Evolutionary conservation across 2,113 vertebrate species (phyloP), one percentile per base, ranked within the genome.

Genomic region (Geococcyx californianus): DNA sequence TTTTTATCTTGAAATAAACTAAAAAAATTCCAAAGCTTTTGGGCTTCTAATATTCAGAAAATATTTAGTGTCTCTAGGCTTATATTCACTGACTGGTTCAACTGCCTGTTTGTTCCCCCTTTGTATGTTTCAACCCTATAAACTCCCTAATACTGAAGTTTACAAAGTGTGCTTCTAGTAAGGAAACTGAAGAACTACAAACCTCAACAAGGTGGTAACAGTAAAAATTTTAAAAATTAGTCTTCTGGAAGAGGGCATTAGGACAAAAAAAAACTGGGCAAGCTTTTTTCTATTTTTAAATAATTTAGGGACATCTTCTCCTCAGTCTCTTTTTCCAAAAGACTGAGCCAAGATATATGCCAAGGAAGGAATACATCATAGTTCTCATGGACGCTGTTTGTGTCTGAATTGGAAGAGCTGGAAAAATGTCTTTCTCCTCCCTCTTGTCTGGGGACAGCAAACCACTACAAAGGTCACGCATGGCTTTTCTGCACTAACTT

Each of bases 261-360:
- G 38, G 72, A 45, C 28, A 79, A 78, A 82, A n/a, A 79, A 78
- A 82, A n/a, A 11, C 6, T 82, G 49, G 38, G 19, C 28, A 81
- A 82, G 10, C 78, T 89, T 11, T 13, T 34, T 70, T 89, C 87
- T 81, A 25, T 80, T 91, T 87, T 84, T 64, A 72, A 92, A 87
- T 91, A 72, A 78, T 63, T 77, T 84, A 56, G n/a, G 60, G 51
- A 47, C 38, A 72, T 83, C 40, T 72, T 91, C 44, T 84, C 19
- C 31, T 84, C 47, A 44, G 7, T 70, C 44, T 90, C 29, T 58
- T 69, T 49, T 84, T 77, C 26, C 24, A 17, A 29, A 84, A 84
- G 52, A 16, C 16, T 21, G 56, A 44, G 12, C 25, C 34, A 63
- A 64, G 25, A 21, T 23, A 8, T 69, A 15, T 60, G 69, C 49